Evolutionary conservation across 2,888 invertebrate genomes (phyloP), one percentile per base, ranked within the genome.

Genomic region (Cepaea hortensis): DNA sequence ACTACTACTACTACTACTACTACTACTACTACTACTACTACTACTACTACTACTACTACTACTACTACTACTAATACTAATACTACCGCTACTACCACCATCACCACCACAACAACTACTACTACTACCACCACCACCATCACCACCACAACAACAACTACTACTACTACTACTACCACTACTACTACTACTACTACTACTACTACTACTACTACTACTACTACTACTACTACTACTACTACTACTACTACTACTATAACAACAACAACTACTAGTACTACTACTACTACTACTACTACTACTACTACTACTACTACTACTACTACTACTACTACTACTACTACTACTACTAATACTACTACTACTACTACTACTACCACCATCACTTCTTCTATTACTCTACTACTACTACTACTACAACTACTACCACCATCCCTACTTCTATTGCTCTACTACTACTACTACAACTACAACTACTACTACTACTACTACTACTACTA

Each of bases 1-100:
- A 75, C 75, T 75, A 75, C 75, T 23, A 75, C 75, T 75, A 75
- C 75, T 75, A 75, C 75, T 75, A 75, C 75, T 75, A 75, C 75
- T 75, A 75, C 75, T 75, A 75, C 23, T 75, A 75, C 75, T 18
- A 68, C 18, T 68, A 13, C 65, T 3, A 5, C 9, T 15, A 55
- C 55, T 9, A 55, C 55, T 55, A 55, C 55, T 55, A 55, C 55
- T 55, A 55, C 55, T 55, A 55, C 55, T 55, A 55, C 55, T 55
- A 55, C 55, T 55, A 55, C 55, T 55, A 55, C 55, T 9, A 55
- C 55, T 55, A 55, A 4, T 55, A 6, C 55, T 55, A 55, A 4
- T 55, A 55, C 55, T 55, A 55, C 55, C 9, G 9, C 55, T 55
- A 55, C 55, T 55, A 55, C 55, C 9, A 55, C 55, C 9, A 72